Base-by-base conservation (phyloP, 2,888 invertebrate genomes). In the Escarpia spicata region DNA sequence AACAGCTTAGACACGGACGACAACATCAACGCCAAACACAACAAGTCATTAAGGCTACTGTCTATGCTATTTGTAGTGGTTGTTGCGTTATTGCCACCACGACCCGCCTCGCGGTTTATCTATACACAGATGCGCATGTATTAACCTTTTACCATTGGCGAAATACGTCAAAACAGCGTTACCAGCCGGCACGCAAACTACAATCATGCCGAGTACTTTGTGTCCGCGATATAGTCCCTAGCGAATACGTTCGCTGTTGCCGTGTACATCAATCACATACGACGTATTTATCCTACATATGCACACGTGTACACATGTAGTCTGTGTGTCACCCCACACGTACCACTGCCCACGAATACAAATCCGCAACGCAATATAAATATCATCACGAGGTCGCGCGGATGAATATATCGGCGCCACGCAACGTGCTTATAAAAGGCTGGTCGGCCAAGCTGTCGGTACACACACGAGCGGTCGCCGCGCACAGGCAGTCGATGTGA, bases 331-430 rank as follows among this genome's bases (percentile, higher is more conserved):
- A n/a, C 19, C 75, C 3, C 26, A 26, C n/a, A 75, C n/a, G 75
- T 6, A 75, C 75, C 19, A 26, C 26, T 75, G 75, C 75, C 75
- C 26, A 26, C 75, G 75, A 75, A 26, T 75, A 75, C n/a, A 75
- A 75, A 75, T 75, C 75, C 75, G 75, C 75, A 75, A 75, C 75
- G 75, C 75, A 75, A 75, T 75, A 75, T 75, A 75, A 75, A 75
- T 75, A 75, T 75, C 19, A 75, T 75, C 75, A 75, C 75, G 75
- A 75, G 75, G 75, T n/a, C 26, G 75, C 75, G 75, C 75, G 75
- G 19, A 26, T 19, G 75, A 75, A 75, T 75, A 75, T 6, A 15
- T 1, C 75, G 26, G 26, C 15, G 75, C 75, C 75, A 26, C n/a
- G 26, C 75, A 6, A 75, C 75, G 75, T 75, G 75, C 19, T 4